Conservation (phyloP, 2,113 vertebrate genomes). For the Fregata magnificens region DNA sequence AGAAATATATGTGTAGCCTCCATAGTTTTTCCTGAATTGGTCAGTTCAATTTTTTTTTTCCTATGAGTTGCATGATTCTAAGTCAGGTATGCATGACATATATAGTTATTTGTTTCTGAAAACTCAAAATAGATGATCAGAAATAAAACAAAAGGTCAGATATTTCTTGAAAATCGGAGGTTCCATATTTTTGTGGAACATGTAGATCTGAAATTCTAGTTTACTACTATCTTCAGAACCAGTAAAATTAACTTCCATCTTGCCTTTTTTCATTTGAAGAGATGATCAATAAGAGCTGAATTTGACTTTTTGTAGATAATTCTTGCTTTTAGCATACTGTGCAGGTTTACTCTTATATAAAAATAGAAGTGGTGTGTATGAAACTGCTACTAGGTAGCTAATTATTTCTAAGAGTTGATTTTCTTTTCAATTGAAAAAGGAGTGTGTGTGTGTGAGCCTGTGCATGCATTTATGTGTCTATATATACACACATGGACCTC, state of each 20-base stretch:
- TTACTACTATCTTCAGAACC: not conserved
- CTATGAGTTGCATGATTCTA: not conserved
- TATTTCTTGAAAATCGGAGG: not conserved
- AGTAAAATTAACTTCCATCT: not conserved
- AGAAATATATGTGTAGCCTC: not conserved
- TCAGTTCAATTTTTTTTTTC: not conserved
- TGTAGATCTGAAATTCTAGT: not conserved
- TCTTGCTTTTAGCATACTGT: not conserved
- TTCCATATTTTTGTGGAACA: not conserved
- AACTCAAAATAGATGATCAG: not conserved
- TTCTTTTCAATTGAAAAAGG: not conserved
- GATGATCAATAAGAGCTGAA: not conserved
- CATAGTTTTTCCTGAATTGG: not conserved
- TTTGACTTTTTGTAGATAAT: rapidly evolving
- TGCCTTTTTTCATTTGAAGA: not conserved
- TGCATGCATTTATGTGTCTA: not conserved
- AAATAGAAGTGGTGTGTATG: not conserved
- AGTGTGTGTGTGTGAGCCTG: not conserved
- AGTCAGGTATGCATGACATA: not conserved
- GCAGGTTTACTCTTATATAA: not conserved
- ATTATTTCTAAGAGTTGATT: not conserved
- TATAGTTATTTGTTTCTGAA: not conserved
- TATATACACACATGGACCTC: not conserved
- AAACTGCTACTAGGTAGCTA: not conserved
- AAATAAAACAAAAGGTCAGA: not conserved